Evolutionary conservation across 1,140 invertebrate species (phyloP).

Genomic region (Homarus americanus): DNA sequence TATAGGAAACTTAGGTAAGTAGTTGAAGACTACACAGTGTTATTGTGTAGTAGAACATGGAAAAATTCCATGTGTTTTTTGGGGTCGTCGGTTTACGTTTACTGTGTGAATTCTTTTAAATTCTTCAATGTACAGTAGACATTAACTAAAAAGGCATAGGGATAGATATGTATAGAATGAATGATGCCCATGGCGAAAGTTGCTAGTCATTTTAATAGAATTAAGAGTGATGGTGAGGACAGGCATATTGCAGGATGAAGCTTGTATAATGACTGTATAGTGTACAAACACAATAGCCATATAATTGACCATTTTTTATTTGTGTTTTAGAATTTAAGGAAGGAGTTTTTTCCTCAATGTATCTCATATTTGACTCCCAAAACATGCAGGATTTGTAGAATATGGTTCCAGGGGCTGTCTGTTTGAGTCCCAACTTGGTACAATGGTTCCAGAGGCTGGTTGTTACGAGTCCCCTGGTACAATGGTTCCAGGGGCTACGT

Average conservation of each 20-base stretch:
- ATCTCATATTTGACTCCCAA: not conserved
- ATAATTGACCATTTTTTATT: slow-evolving; percentile 13
- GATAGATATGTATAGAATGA: slow-evolving; percentile 51
- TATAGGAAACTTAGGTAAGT: slow-evolving; percentile 57
- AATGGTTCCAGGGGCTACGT: too few species aligned
- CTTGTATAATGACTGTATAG: slow-evolving; percentile 52
- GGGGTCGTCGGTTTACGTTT: slow-evolving; percentile 30
- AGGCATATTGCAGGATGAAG: slow-evolving; percentile 37
- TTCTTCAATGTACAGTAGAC: slow-evolving; percentile 48
- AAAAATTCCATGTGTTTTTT: not conserved
- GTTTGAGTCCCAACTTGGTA: not conserved
- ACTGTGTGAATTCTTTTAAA: slow-evolving; percentile 17
- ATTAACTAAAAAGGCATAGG: slow-evolving; percentile 40
- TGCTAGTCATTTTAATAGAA: slow-evolving; percentile 70
- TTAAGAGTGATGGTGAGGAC: slow-evolving; percentile 62
- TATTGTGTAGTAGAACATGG: slow-evolving; percentile 47
- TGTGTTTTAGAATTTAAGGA: slow-evolving; percentile 15
- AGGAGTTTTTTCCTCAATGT: not conserved
- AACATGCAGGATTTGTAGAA: not conserved
- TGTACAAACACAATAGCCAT: slow-evolving; percentile 55
- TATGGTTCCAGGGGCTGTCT: not conserved
- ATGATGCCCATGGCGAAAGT: slow-evolving; percentile 68
- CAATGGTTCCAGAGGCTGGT: too few species aligned
- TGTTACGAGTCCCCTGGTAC: too few species aligned
- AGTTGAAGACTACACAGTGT: slow-evolving; percentile 48